A percentile compares a stretch with the other conserved stretches of the same genome.
Evolutionary conservation across 2,113 vertebrate genomes (phyloP).

Genomic region (Prinia subflava): DNA sequence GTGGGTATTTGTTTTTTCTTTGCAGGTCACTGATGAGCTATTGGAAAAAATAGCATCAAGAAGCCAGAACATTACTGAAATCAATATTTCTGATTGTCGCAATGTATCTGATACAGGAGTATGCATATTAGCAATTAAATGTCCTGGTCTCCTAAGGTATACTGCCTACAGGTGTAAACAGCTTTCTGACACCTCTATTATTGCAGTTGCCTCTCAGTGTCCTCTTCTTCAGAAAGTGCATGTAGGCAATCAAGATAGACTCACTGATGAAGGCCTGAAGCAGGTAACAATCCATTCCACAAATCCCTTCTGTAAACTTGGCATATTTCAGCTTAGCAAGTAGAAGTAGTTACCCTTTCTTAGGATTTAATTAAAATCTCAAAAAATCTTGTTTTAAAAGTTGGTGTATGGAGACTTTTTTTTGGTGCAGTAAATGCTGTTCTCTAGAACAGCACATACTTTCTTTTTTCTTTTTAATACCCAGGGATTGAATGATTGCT

Average conservation of each 20-base stretch:
- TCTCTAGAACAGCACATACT: not conserved
- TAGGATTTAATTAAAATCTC: not conserved
- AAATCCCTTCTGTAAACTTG: not conserved
- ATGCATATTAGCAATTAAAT: slow-evolving; percentile 87
- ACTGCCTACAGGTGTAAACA: slow-evolving; percentile 97
- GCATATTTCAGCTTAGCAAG: not conserved
- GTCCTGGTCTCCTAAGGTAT: slow-evolving; percentile 89
- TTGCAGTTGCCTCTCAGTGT: slow-evolving; percentile 87
- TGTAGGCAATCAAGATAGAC: slow-evolving; percentile 96
- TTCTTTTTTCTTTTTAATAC: not conserved
- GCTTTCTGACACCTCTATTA: slow-evolving; percentile 90
- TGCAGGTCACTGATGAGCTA: slow-evolving; percentile 91
- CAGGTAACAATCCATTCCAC: slow-evolving; percentile 76
- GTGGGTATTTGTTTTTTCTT: not conserved
- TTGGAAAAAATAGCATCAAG: slow-evolving; percentile 93
- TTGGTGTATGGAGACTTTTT: not conserved
- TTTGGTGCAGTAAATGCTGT: not conserved
- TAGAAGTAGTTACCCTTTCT: not conserved
- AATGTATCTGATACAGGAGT: slow-evolving; percentile 92
- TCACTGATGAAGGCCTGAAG: slow-evolving; percentile 90
- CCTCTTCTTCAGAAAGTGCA: slow-evolving; percentile 94
- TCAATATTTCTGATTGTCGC: slow-evolving; percentile 97
- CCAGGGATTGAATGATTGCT: not conserved
- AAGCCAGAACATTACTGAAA: slow-evolving; percentile 94
- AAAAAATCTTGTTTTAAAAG: not conserved